Base-by-base conservation (phyloP, 92 coral and sea anemone species). In the Epizoanthus stellaris region DNA sequence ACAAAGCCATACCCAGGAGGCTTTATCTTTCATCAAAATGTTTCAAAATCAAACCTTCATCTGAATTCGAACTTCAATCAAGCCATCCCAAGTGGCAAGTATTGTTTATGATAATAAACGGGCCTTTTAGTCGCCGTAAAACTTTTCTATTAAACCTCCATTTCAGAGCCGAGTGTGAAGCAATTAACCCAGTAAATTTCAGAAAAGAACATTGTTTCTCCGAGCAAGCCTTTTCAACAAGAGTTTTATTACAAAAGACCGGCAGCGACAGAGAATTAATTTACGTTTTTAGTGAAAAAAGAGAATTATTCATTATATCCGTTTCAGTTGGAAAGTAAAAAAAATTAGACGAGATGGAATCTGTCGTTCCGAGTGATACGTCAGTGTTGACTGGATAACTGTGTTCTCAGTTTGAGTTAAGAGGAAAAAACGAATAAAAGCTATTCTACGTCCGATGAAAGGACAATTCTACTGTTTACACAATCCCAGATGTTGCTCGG, bases 391-490 rank as follows among this genome's bases (percentile, higher is more conserved):
- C 16, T 11, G 59, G 6, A 7, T 19, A 5, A 14, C 13, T 60
- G 40, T 43, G 15, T n/a, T 79, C 45, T 19, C 72, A 79, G 21
- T 30, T 30, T 30, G 34, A 30, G 34, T 15, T 20, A 43, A n/a
- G 23, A 62, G 83, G 49, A 38, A 79, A 79, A 68, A 42, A 4
- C n/a, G 72, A 59, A 79, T 63, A 45, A 74, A 63, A 63, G 83
- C 72, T 21, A 67, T 79, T 79, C 61, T 1, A 30, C 34, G 34
- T 30, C 34, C 0, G 64, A 62, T 79, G 71, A 79, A 52, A 63
- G 54, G 57, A 62, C 70, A 79, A 79, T 63, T 63, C 58, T 20
- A 38, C 45, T 79, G 21, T 79, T 56, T 79, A 79, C 83, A 79
- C 40, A 79, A 64, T 59, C 61, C 58, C 83, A 79, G 70, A 79